These are phyloP conservation scores for Habroteleia sp. DNA, from an alignment of 2,888 invertebrate genomes.

Conservation along the genomic window DNA sequence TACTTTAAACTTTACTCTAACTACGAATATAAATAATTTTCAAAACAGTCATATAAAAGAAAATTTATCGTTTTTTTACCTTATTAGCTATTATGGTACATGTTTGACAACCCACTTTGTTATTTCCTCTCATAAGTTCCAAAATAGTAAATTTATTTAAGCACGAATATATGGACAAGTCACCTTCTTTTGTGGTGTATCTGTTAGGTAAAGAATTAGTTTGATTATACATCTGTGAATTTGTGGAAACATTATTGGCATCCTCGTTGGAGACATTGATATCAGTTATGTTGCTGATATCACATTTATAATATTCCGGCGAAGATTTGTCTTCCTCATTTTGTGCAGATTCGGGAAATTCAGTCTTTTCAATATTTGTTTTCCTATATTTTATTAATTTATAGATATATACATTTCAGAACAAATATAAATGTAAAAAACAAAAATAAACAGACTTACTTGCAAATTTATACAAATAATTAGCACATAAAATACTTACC, in stretches of 20 bases:
- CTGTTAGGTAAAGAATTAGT: slow-evolving; percentile 55
- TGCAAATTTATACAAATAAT: too few relatives aligned
- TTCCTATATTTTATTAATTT: slow-evolving; percentile 5
- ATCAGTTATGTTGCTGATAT: slow-evolving; percentile 75
- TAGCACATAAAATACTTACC: neutral
- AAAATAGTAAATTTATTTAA: slow-evolving; percentile 95
- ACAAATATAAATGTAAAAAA: slow-evolving; percentile 5
- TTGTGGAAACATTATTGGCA: slow-evolving; percentile 67
- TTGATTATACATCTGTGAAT: slow-evolving; percentile 69
- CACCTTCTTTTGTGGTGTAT: slow-evolving; percentile 86
- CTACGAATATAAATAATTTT: too few relatives aligned
- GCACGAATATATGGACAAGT: slow-evolving; percentile 93
- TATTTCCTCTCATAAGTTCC: slow-evolving; percentile 94
- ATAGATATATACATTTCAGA: too few relatives aligned
- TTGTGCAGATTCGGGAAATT: neutral
- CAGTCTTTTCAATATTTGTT: neutral
- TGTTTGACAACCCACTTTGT: slow-evolving; percentile 95
- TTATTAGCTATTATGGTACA: slow-evolving; percentile 89
- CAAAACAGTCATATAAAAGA: too few relatives aligned
- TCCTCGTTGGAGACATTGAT: slow-evolving; percentile 72
- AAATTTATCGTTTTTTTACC: slow-evolving; percentile 71
- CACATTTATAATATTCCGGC: slow-evolving; percentile 1
- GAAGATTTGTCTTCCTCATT: slow-evolving; percentile 12
- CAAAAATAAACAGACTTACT: slow-evolving; percentile 1
- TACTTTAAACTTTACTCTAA: too few relatives aligned